These are phyloP conservation scores for Neotragus moschatus DNA, from an alignment of 2,113 vertebrate species.

Conservation along the genomic window DNA sequence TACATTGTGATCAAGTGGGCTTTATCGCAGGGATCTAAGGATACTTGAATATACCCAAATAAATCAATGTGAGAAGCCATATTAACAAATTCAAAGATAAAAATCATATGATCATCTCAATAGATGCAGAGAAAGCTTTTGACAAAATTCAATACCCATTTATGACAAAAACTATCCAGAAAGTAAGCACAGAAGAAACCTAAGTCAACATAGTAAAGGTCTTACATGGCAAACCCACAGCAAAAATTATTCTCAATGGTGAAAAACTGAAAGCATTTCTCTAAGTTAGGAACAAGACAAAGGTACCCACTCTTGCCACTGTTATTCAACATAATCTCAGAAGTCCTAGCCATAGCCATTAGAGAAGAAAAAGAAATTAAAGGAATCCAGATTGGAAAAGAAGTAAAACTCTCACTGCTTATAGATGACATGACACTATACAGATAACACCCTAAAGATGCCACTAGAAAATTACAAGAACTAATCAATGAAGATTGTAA, in stretches of 20 bases:
- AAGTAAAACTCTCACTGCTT: background rate
- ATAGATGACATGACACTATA: background rate
- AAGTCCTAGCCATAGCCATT: background rate
- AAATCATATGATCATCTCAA: background rate
- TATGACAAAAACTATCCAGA: background rate
- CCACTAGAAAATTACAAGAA: background rate
- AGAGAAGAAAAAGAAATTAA: background rate
- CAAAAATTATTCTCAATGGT: background rate
- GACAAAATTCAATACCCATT: background rate
- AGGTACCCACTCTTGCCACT: background rate
- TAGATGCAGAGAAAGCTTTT: background rate
- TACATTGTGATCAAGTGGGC: background rate
- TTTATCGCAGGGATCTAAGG: background rate
- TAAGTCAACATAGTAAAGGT: background rate
- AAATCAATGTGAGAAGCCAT: background rate
- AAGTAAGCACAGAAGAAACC: background rate
- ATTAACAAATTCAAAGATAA: background rate
- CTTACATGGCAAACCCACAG: background rate
- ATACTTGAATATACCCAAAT: background rate
- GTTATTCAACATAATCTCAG: background rate
- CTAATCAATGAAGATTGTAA: background rate
- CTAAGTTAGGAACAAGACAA: background rate
- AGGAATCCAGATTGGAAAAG: background rate
- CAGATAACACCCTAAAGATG: background rate
- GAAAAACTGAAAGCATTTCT: background rate